Evolutionary conservation across 2,888 invertebrate species (phyloP), one percentile per base, ranked within the genome.

Genomic region (Harpagoxenus sublaevis): DNA sequence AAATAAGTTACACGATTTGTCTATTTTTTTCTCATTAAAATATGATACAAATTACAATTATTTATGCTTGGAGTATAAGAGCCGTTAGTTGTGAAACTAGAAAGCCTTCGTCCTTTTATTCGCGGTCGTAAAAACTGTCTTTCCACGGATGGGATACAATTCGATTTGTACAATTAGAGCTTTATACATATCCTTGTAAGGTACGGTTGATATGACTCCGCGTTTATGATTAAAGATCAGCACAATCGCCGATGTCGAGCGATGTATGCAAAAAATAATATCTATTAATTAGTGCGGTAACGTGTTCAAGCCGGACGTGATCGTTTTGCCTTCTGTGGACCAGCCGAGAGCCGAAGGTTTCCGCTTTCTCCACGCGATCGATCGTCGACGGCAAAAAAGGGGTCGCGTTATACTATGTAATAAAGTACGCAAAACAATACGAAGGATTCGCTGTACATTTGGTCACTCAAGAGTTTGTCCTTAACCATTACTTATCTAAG

Each of bases 1-100:
- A 94, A 94, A 93, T 93, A 94, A 94, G 92, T 94, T 94, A 94
- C 89, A 93, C 87, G 92, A 91, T 93, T 92, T 92, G 89, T 91
- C 90, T 91, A 92, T 92, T 92, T 92, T 51, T 70, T 45, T 45
- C 42, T 91, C 90, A 91, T 88, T 92, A 93, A 93, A 92, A 92
- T 93, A 92, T 92, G 92, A 93, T 93, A 73, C 42, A 73, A 94
- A 93, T 94, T 94, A 94, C 92, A 93, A 91, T 92, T 92, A 93
- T 92, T 93, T 93, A 92, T 93, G 93, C 90, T 92, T 86, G 90
- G 92, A 92, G 92, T 93, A 86, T 92, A 93, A 94, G 94, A 93
- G 94, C 93, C 94, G 93, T 93, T 91, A 92, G 92, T 89, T 85
- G 78, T 85, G 79, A 91, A 91, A 92, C 87, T 91, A 91, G 88